These are phyloP conservation scores for Amblyopsis rosae DNA, from an alignment of 2,113 vertebrate species.

Conservation along the genomic window DNA sequence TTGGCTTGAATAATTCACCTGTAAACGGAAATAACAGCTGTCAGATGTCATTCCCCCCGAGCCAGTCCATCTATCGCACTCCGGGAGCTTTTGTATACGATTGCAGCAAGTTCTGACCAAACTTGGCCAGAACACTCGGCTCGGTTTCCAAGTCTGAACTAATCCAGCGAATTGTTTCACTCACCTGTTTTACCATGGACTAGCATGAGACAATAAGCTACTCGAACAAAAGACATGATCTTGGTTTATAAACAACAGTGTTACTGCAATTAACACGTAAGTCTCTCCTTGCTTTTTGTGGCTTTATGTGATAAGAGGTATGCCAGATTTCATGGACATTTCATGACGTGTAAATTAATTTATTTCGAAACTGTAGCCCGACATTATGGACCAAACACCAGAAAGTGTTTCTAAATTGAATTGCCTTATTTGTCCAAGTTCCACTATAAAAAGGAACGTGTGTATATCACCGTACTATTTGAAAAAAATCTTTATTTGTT, in stretches of 20 bases:
- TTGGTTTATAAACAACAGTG: slow-evolving; percentile 93
- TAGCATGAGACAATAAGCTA: slow-evolving; percentile 75
- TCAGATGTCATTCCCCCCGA: slow-evolving; percentile 94
- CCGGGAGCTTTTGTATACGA: slow-evolving; percentile 96
- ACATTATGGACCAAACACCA: slow-evolving; percentile 96
- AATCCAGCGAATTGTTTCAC: slow-evolving; percentile 40
- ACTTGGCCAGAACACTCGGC: too few species aligned
- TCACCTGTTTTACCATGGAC: slow-evolving; percentile 54
- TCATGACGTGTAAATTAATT: slow-evolving; percentile 98
- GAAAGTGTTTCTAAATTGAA: slow-evolving; percentile 90
- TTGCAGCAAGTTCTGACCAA: slow-evolving; percentile 96
- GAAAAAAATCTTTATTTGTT: slow-evolving; percentile 87
- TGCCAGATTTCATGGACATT: slow-evolving; percentile 85
- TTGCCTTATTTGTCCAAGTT: slow-evolving; percentile 87
- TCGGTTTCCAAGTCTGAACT: slow-evolving; percentile 15
- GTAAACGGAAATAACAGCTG: slow-evolving; percentile 92
- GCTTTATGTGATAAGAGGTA: slow-evolving; percentile 74
- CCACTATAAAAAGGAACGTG: slow-evolving; percentile 91
- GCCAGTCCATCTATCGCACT: slow-evolving; percentile 92
- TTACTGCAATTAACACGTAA: slow-evolving; percentile 98
- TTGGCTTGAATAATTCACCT: slow-evolving; percentile 87
- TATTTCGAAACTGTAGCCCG: slow-evolving; percentile 96
- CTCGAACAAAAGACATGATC: slow-evolving; percentile 75
- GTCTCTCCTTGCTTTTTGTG: slow-evolving; percentile 84
- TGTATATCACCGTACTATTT: slow-evolving; percentile 94